These are phyloP conservation scores for Euplexia lucipara DNA, from an alignment of 2,888 invertebrate species.

Conservation along the genomic window DNA sequence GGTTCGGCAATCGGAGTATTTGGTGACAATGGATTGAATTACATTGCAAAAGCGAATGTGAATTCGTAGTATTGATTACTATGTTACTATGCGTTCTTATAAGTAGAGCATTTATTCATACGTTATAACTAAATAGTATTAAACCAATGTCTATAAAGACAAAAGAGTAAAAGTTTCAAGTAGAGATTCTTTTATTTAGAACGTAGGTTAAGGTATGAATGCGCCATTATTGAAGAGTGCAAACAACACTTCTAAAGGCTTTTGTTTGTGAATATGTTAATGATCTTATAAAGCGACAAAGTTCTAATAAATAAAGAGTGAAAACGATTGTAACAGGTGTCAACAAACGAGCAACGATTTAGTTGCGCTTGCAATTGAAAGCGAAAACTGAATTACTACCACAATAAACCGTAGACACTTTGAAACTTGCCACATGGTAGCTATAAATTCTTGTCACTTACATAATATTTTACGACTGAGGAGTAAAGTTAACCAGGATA, in stretches of 20 bases:
- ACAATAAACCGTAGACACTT: conserved; percentile 7
- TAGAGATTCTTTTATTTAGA: not conserved
- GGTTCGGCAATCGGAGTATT: conserved; percentile 25
- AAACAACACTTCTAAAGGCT: not conserved
- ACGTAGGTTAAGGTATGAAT: not conserved
- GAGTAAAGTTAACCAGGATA: too few relatives aligned
- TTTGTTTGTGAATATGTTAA: not conserved
- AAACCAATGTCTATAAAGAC: not conserved
- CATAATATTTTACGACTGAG: too few relatives aligned
- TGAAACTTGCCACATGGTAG: not conserved
- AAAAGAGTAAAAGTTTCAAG: not conserved
- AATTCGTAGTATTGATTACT: conserved; percentile 17
- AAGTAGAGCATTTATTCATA: not conserved
- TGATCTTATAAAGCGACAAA: not conserved
- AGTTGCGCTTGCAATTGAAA: conserved; percentile 37
- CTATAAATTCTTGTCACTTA: conserved; percentile 3
- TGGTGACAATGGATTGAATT: conserved; percentile 37
- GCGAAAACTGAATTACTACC: conserved; percentile 35
- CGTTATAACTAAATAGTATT: not conserved
- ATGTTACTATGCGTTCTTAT: not conserved
- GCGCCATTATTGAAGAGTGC: not conserved
- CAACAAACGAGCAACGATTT: conserved; percentile 2
- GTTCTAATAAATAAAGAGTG: conserved; percentile 3
- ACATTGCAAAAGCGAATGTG: conserved; percentile 17
- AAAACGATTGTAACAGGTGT: conserved; percentile 4